Conservation (phyloP, 92 coral and sea anemone genomes). For the Bergia sp. region DNA sequence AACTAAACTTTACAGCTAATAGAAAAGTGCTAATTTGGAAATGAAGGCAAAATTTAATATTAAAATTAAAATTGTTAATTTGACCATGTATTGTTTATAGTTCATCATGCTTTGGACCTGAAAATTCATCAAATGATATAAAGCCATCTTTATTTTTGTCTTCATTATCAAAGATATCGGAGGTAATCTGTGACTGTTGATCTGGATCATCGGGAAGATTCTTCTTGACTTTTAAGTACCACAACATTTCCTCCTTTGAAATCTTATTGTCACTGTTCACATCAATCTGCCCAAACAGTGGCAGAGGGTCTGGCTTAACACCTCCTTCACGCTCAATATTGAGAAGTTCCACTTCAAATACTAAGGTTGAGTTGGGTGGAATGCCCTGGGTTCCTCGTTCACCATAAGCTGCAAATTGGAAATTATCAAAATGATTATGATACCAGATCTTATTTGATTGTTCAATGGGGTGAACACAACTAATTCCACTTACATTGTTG, state of each 20-base stretch:
- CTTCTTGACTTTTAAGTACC: slow-evolving; percentile 9
- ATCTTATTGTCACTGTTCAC: background rate
- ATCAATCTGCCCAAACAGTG: slow-evolving; percentile 37
- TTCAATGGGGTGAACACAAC: too few relatives aligned
- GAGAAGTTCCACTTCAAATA: slow-evolving; percentile 44
- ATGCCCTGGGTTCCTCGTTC: slow-evolving; percentile 11
- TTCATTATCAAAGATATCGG: slow-evolving; percentile 30
- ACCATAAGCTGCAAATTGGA: slow-evolving; percentile 31
- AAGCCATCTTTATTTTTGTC: slow-evolving; percentile 31
- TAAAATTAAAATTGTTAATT: too few relatives aligned
- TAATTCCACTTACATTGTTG: too few relatives aligned
- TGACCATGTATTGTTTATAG: background rate
- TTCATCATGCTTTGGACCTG: slow-evolving; percentile 45
- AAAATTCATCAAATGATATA: slow-evolving; percentile 46
- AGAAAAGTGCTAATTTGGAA: too few relatives aligned
- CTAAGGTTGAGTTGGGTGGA: slow-evolving; percentile 36
- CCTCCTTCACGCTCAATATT: slow-evolving; percentile 29
- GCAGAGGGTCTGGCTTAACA: slow-evolving; percentile 18
- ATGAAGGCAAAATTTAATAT: too few relatives aligned
- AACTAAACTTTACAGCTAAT: too few relatives aligned
- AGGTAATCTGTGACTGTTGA: slow-evolving; percentile 15
- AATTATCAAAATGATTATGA: background rate
- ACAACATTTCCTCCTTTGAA: slow-evolving; percentile 27
- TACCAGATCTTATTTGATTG: background rate
- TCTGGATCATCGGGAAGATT: slow-evolving; percentile 8